Evolutionary conservation across 1,140 invertebrate species (phyloP), one percentile per base, ranked within the genome.

Genomic region (Cydia splendana): DNA sequence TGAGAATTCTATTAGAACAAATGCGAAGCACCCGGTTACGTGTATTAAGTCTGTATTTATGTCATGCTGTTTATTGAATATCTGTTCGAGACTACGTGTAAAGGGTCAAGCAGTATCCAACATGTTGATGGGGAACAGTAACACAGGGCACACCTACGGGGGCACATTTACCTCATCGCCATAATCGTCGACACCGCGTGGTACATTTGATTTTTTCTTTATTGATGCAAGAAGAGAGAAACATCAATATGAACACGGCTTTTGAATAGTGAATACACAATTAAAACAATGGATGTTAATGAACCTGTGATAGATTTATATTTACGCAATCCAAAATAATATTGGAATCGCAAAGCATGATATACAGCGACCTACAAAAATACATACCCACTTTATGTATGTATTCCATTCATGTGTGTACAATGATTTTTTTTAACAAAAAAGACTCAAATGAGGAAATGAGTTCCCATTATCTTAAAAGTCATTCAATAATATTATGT

Each of bases 121-220:
- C 65, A 42, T 65, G 65, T 51, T 51, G 62, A 75, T 62, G 78
- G 80, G n/a, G 73, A 77, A 84, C 81, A 84, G 77, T 77, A 80
- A 81, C 79, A 81, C 74, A 80, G 74, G 78, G 74, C 81, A 86
- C 82, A 88, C 88, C 87, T 90, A 91, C 84, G 81, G 90, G 67
- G 90, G 87, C 85, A 87, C 80, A 82, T 83, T 96, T 97, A 98
- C 97, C 97, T 98, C 96, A 97, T 97, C 83, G 96, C 96, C 93
- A 98, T 97, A 91, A 98, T 97, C 89, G 97, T 97, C 79, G 97
- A 97, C 87, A 98, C 97, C 88, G 97, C 97, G 94, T 97, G 96
- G 95, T 97, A 98, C 96, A 98, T 98, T 96, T 96, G 95, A 95
- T 96, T 95, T 94, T 96, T 96, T 95, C 95, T 95, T 89, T 92